These are phyloP conservation scores for Agapetus fuscipes DNA, from an alignment of 2,888 invertebrate genomes.

Conservation along the genomic window DNA sequence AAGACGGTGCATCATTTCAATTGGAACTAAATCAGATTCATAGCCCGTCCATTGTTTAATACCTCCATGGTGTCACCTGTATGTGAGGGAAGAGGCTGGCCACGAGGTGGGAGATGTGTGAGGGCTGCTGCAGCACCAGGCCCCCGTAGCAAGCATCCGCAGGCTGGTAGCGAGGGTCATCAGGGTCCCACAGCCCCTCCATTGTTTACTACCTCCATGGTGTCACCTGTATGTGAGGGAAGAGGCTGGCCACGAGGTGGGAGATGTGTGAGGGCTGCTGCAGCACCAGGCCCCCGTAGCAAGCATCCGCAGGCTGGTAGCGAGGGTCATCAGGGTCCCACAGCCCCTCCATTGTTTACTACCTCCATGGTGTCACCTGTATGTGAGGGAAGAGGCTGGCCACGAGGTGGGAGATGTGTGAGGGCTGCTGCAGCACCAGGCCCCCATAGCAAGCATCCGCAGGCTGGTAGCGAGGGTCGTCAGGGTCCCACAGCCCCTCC, in stretches of 20 bases:
- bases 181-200: too few relatives aligned
- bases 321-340: constrained; percentile 52
- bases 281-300: constrained; percentile 56
- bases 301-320: constrained; percentile 34
- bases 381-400: constrained; percentile 60
- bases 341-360: constrained; percentile 54
- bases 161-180: constrained; percentile 38
- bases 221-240: constrained; percentile 61
- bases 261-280: constrained; percentile 45
- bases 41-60: too few relatives aligned
- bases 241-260: constrained; percentile 54
- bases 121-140: constrained; percentile 47
- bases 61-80: too few relatives aligned
- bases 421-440: constrained; percentile 47
- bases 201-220: too few relatives aligned
- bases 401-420: constrained; percentile 49
- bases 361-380: too few relatives aligned
- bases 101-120: constrained; percentile 49
- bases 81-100: constrained; percentile 60
- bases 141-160: constrained; percentile 51
- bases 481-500: constrained; percentile 56
- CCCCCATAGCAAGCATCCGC: constrained; percentile 51
- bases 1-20: too few relatives aligned
- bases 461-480: constrained; percentile 39
- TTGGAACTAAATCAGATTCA: too few relatives aligned